These are phyloP conservation scores for Coregonus clupeaformis DNA, from an alignment of 2,113 vertebrate genomes.

Conservation along the genomic window DNA sequence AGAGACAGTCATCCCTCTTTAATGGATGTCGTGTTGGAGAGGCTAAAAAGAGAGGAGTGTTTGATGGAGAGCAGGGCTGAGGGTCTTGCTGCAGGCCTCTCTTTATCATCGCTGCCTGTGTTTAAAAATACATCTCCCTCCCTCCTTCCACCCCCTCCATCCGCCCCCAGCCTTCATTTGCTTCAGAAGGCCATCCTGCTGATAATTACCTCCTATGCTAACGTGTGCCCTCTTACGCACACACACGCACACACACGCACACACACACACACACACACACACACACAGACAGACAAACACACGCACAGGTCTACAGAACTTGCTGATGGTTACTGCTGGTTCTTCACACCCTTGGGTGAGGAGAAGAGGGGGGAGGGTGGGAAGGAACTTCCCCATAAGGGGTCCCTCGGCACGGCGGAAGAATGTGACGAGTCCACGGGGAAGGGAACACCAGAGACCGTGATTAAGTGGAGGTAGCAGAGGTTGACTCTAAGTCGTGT, in stretches of 20 bases:
- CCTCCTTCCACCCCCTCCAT: constrained; percentile 25
- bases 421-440: constrained; percentile 38
- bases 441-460: constrained; percentile 57
- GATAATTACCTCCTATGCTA: constrained; percentile 58
- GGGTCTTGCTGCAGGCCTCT: constrained; percentile 48
- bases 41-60: constrained; percentile 52
- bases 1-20: constrained; percentile 17
- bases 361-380: constrained; percentile 6
- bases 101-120: constrained; percentile 49
- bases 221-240: constrained; percentile 7
- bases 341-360: constrained; percentile 26
- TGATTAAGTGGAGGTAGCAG: constrained; percentile 76
- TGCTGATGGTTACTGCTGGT: constrained; percentile 2
- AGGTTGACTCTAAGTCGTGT: constrained; percentile 73
- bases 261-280: no score
- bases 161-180: constrained; percentile 17
- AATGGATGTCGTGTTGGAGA: constrained; percentile 32
- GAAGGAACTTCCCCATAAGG: neutral
- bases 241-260: no score
- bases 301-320: neutral
- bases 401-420: constrained; percentile 25
- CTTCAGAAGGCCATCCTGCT: constrained; percentile 44
- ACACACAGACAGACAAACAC: no score
- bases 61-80: constrained; percentile 54
- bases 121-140: constrained; percentile 67